phyloP scores from a whole-genome alignment of 2,888 invertebrate species.

The Acrocyrtus sp. region DNA sequence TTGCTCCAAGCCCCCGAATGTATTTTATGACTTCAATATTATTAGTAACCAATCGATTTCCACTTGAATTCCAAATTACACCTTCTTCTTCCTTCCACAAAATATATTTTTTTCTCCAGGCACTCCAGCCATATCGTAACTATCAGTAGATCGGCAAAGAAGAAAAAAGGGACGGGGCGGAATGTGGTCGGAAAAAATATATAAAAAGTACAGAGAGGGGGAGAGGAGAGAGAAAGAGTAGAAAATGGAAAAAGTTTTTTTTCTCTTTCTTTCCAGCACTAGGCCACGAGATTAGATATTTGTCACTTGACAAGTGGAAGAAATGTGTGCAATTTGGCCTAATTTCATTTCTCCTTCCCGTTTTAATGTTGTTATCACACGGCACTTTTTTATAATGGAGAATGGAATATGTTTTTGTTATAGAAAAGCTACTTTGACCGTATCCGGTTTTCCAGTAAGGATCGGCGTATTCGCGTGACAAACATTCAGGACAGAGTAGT shows the following conservation, averaged over 20 bases:
- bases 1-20: too few species aligned
- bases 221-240: conserved; percentile 19
- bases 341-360: conserved; percentile 13
- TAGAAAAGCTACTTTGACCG: conserved; percentile 83
- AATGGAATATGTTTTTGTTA: too few species aligned
- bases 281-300: conserved; percentile 47
- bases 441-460: conserved; percentile 82
- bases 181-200: conserved; percentile 3
- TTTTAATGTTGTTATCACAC: too few species aligned
- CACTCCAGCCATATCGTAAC: too few species aligned
- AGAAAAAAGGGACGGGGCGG: too few species aligned
- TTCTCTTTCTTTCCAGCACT: not conserved
- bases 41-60: conserved; percentile 45
- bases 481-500: conserved; percentile 78
- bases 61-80: conserved; percentile 40
- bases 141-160: too few species aligned
- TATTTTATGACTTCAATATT: too few species aligned
- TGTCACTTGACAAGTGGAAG: conserved; percentile 48
- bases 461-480: conserved; percentile 78
- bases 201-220: not conserved
- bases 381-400: too few species aligned
- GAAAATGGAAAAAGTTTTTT: conserved; percentile 11
- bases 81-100: too few species aligned
- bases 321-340: conserved; percentile 48
- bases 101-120: too few species aligned